phyloP scores from a whole-genome alignment of 2,888 invertebrate species.

The Axea sp. region DNA sequence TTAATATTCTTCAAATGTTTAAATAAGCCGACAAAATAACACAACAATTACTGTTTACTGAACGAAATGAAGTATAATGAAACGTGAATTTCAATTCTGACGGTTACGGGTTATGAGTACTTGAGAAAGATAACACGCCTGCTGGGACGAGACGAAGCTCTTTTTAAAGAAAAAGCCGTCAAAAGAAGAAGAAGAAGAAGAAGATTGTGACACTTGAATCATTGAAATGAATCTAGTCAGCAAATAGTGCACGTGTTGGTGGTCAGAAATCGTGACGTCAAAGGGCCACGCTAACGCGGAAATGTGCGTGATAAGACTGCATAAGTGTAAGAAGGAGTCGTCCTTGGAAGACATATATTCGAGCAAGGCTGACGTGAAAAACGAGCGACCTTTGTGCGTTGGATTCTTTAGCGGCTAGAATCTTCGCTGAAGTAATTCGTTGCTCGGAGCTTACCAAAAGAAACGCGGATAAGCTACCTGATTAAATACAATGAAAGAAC shows the following conservation, averaged over 20 bases:
- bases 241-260: slow-evolving; percentile 4
- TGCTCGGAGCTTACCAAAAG: slow-evolving; percentile 3
- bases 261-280: slow-evolving; percentile 15
- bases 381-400: slow-evolving; percentile 38
- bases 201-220: no score
- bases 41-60: no score
- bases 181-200: no score
- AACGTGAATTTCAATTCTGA: no score
- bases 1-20: no score
- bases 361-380: slow-evolving; percentile 45
- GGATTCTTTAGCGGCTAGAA: slow-evolving; percentile 10
- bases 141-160: no score
- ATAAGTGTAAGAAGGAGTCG: slow-evolving; percentile 42
- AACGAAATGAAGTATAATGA: no score
- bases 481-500: slow-evolving; percentile 36
- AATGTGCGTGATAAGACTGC: slow-evolving; percentile 31
- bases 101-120: no score
- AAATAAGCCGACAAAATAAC: no score
- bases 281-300: slow-evolving; percentile 45
- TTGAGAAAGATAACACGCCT: no score
- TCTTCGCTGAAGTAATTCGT: slow-evolving; percentile 28
- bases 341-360: slow-evolving; percentile 39
- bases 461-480: slow-evolving; percentile 28
- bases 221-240: not conserved
- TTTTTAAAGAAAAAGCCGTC: no score